Evolutionary conservation across 2,888 invertebrate genomes (phyloP).

Genomic region (Lottia gigantea): DNA sequence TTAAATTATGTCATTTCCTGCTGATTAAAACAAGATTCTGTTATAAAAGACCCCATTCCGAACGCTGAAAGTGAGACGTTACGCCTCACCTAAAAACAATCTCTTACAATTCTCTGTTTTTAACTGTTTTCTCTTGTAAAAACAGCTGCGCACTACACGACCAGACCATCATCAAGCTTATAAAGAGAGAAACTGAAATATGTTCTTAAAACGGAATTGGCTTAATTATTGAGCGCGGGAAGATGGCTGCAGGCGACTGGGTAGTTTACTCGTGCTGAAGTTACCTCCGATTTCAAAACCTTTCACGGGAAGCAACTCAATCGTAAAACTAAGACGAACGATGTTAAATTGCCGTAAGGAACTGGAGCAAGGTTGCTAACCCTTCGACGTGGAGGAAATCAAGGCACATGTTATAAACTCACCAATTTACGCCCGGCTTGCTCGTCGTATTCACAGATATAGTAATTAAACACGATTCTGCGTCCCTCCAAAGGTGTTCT

Average conservation of each 20-base stretch:
- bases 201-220: conserved; percentile 21
- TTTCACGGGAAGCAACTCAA: not conserved
- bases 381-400: not conserved
- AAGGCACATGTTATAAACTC: not conserved
- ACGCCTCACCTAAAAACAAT: too few relatives aligned
- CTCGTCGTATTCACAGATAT: not conserved
- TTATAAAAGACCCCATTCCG: too few relatives aligned
- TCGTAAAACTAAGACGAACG: not conserved
- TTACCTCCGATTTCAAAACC: not conserved
- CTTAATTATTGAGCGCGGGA: conserved; percentile 17
- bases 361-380: conserved; percentile 6
- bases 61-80: too few relatives aligned
- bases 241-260: not conserved
- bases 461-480: conserved; percentile 7
- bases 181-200: conserved; percentile 17
- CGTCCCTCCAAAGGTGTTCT: not conserved
- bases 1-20: too few relatives aligned
- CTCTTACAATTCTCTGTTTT: too few relatives aligned
- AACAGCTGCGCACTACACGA: too few relatives aligned
- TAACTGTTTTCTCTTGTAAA: too few relatives aligned
- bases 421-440: conserved; percentile 5
- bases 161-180: conserved; percentile 19
- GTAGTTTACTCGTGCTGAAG: not conserved
- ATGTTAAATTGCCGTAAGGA: conserved; percentile 4
- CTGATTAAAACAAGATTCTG: too few relatives aligned